These are phyloP conservation scores for Sericinus montela DNA, from an alignment of 2,888 invertebrate genomes.

Conservation along the genomic window DNA sequence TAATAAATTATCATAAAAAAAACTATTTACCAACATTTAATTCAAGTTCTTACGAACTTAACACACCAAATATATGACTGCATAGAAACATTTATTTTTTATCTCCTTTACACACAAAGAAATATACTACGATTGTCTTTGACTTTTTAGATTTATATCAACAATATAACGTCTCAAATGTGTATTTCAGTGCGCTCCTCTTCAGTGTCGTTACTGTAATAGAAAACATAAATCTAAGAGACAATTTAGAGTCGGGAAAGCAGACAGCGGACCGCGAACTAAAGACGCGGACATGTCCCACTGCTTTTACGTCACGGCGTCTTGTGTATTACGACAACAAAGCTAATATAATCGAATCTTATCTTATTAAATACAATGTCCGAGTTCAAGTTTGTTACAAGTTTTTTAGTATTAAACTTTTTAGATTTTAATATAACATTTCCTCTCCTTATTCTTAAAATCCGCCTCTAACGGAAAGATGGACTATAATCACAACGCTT, in stretches of 20 bases:
- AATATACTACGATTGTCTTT: background rate
- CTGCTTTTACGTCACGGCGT: slow-evolving; percentile 59
- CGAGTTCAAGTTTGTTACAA: too few relatives aligned
- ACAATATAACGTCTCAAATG: slow-evolving; percentile 16
- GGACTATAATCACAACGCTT: too few relatives aligned
- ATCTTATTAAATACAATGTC: too few relatives aligned
- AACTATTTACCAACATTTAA: too few relatives aligned
- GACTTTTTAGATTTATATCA: slow-evolving; percentile 16
- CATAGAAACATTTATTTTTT: background rate
- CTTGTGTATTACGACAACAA: slow-evolving; percentile 36
- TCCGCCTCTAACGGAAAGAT: too few relatives aligned
- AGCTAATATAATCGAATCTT: background rate
- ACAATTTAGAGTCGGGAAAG: slow-evolving; percentile 61
- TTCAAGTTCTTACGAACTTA: too few relatives aligned
- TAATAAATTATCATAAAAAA: too few relatives aligned
- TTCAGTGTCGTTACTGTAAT: slow-evolving; percentile 38
- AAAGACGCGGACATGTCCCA: slow-evolving; percentile 52
- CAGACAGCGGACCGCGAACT: slow-evolving; percentile 39
- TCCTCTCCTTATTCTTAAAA: too few relatives aligned
- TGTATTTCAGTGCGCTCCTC: slow-evolving; percentile 17
- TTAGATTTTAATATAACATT: too few relatives aligned
- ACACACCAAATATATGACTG: too few relatives aligned
- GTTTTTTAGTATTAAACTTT: too few relatives aligned
- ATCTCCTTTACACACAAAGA: background rate
- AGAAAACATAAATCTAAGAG: slow-evolving; percentile 68